Conservation (phyloP, 2,797 vertebrate species). For the Cirrhinus mrigala region DNA sequence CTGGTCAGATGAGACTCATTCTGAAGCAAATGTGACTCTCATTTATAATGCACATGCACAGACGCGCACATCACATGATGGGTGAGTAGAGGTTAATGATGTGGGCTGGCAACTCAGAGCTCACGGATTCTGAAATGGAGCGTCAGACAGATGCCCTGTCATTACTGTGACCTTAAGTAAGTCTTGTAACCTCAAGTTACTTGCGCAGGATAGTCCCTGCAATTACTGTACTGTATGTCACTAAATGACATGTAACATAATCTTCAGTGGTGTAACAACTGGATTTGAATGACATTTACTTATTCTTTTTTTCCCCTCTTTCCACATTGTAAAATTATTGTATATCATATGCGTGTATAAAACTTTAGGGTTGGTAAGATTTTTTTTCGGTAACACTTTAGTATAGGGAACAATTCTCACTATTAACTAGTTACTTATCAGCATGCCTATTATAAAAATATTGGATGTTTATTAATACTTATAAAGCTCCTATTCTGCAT, state of each 20-base stretch:
- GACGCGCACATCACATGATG: conserved; percentile 40
- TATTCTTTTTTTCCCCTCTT: neutral
- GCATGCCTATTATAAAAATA: too few relatives aligned
- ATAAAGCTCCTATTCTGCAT: too few relatives aligned
- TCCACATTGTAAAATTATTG: neutral
- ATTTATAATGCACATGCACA: conserved; percentile 53
- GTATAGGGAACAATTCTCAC: too few relatives aligned
- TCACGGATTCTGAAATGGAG: neutral
- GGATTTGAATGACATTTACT: conserved; percentile 38
- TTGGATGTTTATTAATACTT: too few relatives aligned
- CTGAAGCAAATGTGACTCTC: conserved; percentile 69
- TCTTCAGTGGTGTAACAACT: conserved; percentile 11
- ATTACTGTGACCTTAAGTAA: conserved; percentile 23
- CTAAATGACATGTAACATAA: conserved; percentile 23
- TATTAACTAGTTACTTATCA: too few relatives aligned
- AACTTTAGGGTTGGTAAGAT: too few relatives aligned
- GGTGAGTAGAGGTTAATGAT: conserved; percentile 24
- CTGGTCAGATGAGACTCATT: conserved; percentile 55
- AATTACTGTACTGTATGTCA: conserved; percentile 12
- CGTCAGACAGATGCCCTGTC: conserved; percentile 13
- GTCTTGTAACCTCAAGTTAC: conserved; percentile 18
- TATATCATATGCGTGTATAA: neutral
- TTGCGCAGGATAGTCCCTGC: neutral
- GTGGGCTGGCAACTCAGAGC: conserved; percentile 16
- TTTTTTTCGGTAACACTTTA: too few relatives aligned